These are phyloP conservation scores for Brachylomia viminalis DNA, from an alignment of 2,888 invertebrate genomes.

Conservation along the genomic window DNA sequence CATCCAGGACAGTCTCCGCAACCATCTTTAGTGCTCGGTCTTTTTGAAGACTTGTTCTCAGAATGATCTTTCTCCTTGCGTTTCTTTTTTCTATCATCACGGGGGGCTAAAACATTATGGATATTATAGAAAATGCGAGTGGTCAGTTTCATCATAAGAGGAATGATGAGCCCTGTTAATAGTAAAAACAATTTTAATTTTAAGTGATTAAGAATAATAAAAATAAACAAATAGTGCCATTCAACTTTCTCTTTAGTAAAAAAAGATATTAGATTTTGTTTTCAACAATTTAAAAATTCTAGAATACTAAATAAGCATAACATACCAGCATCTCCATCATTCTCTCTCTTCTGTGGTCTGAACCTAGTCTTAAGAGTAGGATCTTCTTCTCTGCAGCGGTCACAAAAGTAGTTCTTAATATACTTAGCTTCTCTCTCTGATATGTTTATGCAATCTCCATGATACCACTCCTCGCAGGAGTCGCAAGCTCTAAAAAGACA, in stretches of 20 bases:
- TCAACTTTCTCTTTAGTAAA: not conserved
- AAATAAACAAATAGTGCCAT: not conserved
- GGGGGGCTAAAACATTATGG: slow-evolving; percentile 68
- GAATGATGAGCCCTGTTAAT: not conserved
- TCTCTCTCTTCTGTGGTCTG: slow-evolving; percentile 87
- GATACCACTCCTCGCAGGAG: slow-evolving; percentile 99
- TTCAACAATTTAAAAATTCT: not conserved
- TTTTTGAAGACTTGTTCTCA: slow-evolving; percentile 86
- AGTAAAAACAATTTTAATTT: not conserved
- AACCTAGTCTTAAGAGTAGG: slow-evolving; percentile 93
- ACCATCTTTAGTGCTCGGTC: slow-evolving; percentile 82
- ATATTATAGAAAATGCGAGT: not conserved
- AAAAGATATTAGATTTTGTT: too few species aligned
- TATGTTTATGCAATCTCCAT: slow-evolving; percentile 99
- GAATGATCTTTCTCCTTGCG: slow-evolving; percentile 88
- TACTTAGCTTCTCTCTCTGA: slow-evolving; percentile 97
- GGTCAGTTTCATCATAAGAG: not conserved
- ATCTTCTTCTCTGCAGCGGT: slow-evolving; percentile 95
- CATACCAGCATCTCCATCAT: slow-evolving; percentile 84
- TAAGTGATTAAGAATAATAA: not conserved
- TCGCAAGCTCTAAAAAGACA: slow-evolving; percentile 95
- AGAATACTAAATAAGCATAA: not conserved
- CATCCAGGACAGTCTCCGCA: slow-evolving; percentile 88
- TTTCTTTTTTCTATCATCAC: slow-evolving; percentile 88
- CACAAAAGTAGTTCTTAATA: slow-evolving; percentile 98